Percentiles rank a stretch among this genome's conserved stretches.
These are phyloP conservation scores for Thryonomys swinderianus DNA, from an alignment of 2,113 vertebrate genomes.

Conservation along the genomic window DNA sequence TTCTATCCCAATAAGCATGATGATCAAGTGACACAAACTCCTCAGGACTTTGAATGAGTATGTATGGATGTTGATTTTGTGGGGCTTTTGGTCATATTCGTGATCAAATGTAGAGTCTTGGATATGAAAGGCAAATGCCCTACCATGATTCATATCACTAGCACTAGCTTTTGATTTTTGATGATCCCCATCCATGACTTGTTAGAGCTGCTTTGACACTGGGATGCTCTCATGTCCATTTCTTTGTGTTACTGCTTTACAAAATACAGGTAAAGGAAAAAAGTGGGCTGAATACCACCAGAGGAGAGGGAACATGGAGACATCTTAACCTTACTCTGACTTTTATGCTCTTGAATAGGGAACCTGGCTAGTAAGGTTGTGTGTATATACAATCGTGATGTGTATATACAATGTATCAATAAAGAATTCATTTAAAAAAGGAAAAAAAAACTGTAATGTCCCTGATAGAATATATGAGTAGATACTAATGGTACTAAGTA, in stretches of 20 bases:
- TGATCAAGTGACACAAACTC: not conserved
- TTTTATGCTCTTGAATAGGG: conserved; percentile 7
- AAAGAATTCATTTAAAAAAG: too few relatives aligned
- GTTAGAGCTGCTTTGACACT: not conserved
- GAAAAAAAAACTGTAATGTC: not conserved
- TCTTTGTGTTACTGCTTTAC: not conserved
- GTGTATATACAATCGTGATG: too few relatives aligned
- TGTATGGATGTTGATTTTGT: not conserved
- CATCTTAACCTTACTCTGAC: not conserved
- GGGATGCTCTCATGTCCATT: not conserved
- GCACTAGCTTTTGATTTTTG: not conserved
- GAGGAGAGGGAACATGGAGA: not conserved
- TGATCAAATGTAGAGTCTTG: not conserved
- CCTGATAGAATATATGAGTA: not conserved
- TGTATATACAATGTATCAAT: too few relatives aligned
- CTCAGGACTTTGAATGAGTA: not conserved
- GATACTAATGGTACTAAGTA: not conserved
- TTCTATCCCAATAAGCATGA: not conserved
- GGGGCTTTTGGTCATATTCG: not conserved
- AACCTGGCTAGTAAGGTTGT: too few relatives aligned
- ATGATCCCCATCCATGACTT: not conserved
- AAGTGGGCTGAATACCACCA: not conserved
- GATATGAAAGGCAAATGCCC: not conserved
- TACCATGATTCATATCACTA: not conserved
- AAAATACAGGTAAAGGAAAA: conserved; percentile 26